Base-by-base conservation (phyloP, 2,888 invertebrate species). In the Aplocera efformata region DNA sequence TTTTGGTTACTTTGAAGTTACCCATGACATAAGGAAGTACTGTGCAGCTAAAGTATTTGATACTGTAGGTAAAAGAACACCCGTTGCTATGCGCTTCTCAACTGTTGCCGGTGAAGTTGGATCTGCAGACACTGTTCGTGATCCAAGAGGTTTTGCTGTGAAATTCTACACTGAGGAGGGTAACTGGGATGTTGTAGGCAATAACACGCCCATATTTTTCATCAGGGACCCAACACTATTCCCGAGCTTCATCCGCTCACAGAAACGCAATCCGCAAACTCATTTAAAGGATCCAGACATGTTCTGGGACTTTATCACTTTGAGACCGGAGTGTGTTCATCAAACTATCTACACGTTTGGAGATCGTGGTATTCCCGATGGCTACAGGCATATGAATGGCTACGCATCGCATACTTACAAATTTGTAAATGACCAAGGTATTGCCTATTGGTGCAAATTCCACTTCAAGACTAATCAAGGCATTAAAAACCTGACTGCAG, bases 341-440 rank as follows among this genome's bases (percentile, higher is more conserved):
- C 97, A 98, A 70, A 82, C 92, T 7, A 78, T 94, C 69, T 93
- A 98, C 78, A 79, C 98, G 58, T 98, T 98, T 72, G 92, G 94
- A 23, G 98, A 98, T 78, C 92, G 98, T 62, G 98, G 98, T 31
- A 96, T 96, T 56, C 98, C 98, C 3, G 96, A 98, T 76, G 98
- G 98, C 10, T 94, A 92, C 79, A 92, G 97, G 36, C 93, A 94
- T 72, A 98, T 98, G 98, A 96, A 98, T 68, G 98, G 98, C 25
- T 98, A 96, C 68, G 97, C 97, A 6, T 96, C 96, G 0, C 98
- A 98, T 73, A 97, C 98, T 0, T 98, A 96, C 75, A 97, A 97
- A 72, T 77, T 97, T 50, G 91, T 98, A 1, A 98, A 98, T 78
- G 90, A 89, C 7, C 89, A 92, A 36, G 92, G 93, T 0, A 91